Base-by-base conservation (phyloP, 2,113 vertebrate genomes). In the Charadrius vociferus region DNA sequence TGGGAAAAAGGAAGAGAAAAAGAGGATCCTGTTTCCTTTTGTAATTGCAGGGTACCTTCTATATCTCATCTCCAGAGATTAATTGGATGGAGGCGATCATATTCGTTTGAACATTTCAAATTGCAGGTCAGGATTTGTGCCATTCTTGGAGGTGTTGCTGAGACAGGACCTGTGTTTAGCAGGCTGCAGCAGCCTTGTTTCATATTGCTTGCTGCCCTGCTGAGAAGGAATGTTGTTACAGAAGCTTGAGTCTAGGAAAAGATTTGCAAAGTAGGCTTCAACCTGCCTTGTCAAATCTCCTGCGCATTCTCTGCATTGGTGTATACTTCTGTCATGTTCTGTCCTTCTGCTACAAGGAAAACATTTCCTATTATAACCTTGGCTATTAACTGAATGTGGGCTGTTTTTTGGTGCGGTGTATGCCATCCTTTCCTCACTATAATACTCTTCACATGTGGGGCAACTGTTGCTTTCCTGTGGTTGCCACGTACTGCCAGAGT, bases 361-460 rank as follows among this genome's bases (percentile, higher is more conserved):
- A 87, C 5, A 13, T 52, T 84, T 78, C 39, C 10, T 81, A 9
- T 53, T 56, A 67, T 14, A 84, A 67, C 19, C 19, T 86, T 80
- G 89, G 6, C 27, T 58, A 12, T 53, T 36, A 68, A 36, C 8
- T 53, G 16, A 32, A 32, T 9, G 11, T 49, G 49, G 10, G 15
- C 29, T 91, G 5, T 29, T 91, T 90, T 85, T 62, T 17, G 45
- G 8, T 10, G 3, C 23, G n/a, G 9, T 23, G 21, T 21, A 32
- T 34, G 16, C 49, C 0, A 0, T 53, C 6, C 27, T 67, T 59
- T 90, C 32, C 7, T 62, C 1, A 2, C 27, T 34, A 4, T 66
- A 30, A 36, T 43, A 34, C 6, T 67, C 14, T 20, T 22, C 72
- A n/a, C 41, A 26, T 37, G 5, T 9, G 32, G 53, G 49, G 8